These are phyloP conservation scores for Globodera rostochiensis DNA, from an alignment of 1,140 invertebrate genomes.

Conservation along the genomic window DNA sequence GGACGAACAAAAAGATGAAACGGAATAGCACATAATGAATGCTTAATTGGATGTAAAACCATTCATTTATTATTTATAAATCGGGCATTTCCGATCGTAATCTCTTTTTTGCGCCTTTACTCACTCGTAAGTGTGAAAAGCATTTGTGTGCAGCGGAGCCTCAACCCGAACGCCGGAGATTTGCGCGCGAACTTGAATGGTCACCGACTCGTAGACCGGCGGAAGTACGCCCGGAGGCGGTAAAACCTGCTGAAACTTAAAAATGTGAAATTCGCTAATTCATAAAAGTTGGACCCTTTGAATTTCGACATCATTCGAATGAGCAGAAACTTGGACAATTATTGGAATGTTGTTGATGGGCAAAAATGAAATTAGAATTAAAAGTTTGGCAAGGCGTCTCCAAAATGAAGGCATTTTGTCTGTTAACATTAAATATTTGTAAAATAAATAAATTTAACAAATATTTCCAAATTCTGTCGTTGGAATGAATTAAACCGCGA, in stretches of 20 bases:
- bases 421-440: too few relatives aligned
- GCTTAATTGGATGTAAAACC: too few relatives aligned
- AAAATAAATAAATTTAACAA: too few relatives aligned
- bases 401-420: too few relatives aligned
- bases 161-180: constrained; percentile 58
- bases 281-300: neutral
- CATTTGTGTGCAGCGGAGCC: constrained; percentile 47
- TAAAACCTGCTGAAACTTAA: neutral
- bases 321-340: neutral
- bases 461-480: too few relatives aligned
- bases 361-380: too few relatives aligned
- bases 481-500: too few relatives aligned
- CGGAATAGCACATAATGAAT: neutral
- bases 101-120: constrained; percentile 3
- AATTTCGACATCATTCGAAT: neutral
- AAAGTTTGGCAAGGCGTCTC: too few relatives aligned
- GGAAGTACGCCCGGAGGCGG: neutral
- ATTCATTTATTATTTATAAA: neutral
- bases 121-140: constrained; percentile 54
- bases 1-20: constrained; percentile 19
- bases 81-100: neutral
- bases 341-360: neutral
- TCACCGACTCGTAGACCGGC: constrained; percentile 41
- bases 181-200: constrained; percentile 58
- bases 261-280: neutral